Evolutionary conservation across 2,113 vertebrate species (phyloP).

Genomic region (Apodemus speciosus): DNA sequence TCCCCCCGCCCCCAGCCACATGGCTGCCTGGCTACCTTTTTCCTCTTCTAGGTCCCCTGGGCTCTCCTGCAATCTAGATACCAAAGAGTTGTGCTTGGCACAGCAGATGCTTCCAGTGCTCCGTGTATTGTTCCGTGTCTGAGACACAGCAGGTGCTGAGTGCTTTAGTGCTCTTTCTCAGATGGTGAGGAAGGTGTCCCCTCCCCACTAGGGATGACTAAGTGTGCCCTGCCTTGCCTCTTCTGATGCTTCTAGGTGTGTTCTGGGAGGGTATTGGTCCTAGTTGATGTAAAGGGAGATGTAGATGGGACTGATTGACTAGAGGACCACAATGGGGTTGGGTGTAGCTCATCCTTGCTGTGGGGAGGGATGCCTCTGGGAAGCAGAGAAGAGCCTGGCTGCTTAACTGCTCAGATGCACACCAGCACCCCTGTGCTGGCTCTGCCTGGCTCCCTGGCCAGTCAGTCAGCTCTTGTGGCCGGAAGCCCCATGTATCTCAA

Average conservation of each 20-base stretch:
- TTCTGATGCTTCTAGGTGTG: not conserved
- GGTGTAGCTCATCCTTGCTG: not conserved
- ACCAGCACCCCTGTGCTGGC: not conserved
- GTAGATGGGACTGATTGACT: not conserved
- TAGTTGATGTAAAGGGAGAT: not conserved
- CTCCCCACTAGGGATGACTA: not conserved
- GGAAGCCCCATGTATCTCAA: not conserved
- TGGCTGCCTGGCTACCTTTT: not conserved
- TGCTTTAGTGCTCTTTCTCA: not conserved
- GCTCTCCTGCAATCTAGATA: not conserved
- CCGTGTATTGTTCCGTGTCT: not conserved
- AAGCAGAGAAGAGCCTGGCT: not conserved
- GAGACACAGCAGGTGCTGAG: not conserved
- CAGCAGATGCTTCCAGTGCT: not conserved
- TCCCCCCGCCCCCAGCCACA: too few species aligned
- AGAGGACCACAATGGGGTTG: not conserved
- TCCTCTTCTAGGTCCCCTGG: not conserved
- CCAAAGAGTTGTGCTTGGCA: not conserved
- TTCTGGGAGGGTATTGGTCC: not conserved
- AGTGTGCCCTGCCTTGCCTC: not conserved
- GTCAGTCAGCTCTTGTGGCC: not conserved
- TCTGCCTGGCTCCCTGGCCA: not conserved
- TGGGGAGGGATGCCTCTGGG: not conserved
- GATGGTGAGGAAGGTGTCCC: not conserved
- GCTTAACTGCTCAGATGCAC: not conserved